Conservation (phyloP, 2,888 invertebrate species). For the Colletes collaris region DNA sequence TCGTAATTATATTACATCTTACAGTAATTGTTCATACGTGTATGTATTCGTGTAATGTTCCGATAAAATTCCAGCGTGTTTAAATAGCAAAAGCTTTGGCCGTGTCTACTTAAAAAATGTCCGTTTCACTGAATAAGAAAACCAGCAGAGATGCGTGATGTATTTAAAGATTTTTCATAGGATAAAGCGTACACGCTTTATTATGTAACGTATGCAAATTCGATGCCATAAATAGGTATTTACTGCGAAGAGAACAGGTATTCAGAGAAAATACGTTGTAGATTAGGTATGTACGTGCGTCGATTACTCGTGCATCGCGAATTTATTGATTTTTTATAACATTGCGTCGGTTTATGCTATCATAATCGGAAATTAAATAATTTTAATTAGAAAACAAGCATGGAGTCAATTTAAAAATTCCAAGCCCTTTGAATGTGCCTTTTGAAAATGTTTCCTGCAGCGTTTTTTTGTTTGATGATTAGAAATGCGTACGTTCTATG, state of each 20-base stretch:
- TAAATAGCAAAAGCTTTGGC: too few relatives aligned
- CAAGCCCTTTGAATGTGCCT: too few relatives aligned
- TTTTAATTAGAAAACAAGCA: too few relatives aligned
- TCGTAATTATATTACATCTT: too few relatives aligned
- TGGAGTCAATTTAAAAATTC: too few relatives aligned
- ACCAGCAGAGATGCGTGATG: not conserved
- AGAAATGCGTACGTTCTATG: not conserved
- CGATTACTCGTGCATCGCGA: not conserved
- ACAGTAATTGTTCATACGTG: too few relatives aligned
- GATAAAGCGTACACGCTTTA: not conserved
- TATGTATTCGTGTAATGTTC: too few relatives aligned
- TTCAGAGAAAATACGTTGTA: not conserved
- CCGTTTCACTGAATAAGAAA: not conserved
- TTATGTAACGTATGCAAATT: slow-evolving; percentile 12
- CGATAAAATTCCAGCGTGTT: too few relatives aligned
- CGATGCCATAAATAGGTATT: not conserved
- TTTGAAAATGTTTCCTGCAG: not conserved
- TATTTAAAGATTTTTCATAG: not conserved
- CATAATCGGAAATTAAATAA: not conserved
- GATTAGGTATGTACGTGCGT: not conserved
- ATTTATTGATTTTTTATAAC: slow-evolving; percentile 2
- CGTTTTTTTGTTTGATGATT: not conserved
- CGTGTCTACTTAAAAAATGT: too few relatives aligned
- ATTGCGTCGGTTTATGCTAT: not conserved
- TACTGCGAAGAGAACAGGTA: not conserved